These are phyloP conservation scores for Aleiodes sp. DNA, from an alignment of 1,140 invertebrate genomes.

Conservation along the genomic window DNA sequence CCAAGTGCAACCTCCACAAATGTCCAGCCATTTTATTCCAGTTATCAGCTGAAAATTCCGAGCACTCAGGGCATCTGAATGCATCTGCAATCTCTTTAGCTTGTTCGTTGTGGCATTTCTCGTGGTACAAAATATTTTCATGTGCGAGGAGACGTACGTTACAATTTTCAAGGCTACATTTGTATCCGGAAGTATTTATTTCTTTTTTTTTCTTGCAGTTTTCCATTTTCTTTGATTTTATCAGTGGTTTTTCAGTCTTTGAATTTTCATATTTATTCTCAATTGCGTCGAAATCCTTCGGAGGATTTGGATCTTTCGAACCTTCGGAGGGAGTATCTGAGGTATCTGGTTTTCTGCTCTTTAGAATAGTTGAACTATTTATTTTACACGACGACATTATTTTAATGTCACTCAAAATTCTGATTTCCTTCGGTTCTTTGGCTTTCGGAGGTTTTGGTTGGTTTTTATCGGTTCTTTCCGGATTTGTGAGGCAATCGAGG, in stretches of 20 bases:
- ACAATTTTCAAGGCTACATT: constrained; percentile 53
- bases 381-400: too few relatives aligned
- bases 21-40: constrained; percentile 63
- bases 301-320: too few relatives aligned
- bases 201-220: background rate
- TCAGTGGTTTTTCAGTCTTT: too few relatives aligned
- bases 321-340: too few relatives aligned
- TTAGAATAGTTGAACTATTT: too few relatives aligned
- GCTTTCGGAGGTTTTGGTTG: background rate
- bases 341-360: too few relatives aligned
- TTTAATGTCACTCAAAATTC: too few relatives aligned
- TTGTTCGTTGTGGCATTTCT: constrained; percentile 56
- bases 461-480: background rate
- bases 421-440: too few relatives aligned
- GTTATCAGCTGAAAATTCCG: constrained; percentile 34
- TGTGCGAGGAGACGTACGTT: constrained; percentile 53
- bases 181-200: background rate
- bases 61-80: constrained; percentile 63
- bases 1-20: constrained; percentile 63
- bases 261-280: too few relatives aligned
- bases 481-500: too few relatives aligned
- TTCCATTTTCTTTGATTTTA: too few relatives aligned
- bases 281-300: too few relatives aligned
- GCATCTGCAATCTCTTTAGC: background rate
- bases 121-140: constrained; percentile 63